phyloP scores from a whole-genome alignment of 2,888 invertebrate species.

The Sinodicranocentrus sp. region DNA sequence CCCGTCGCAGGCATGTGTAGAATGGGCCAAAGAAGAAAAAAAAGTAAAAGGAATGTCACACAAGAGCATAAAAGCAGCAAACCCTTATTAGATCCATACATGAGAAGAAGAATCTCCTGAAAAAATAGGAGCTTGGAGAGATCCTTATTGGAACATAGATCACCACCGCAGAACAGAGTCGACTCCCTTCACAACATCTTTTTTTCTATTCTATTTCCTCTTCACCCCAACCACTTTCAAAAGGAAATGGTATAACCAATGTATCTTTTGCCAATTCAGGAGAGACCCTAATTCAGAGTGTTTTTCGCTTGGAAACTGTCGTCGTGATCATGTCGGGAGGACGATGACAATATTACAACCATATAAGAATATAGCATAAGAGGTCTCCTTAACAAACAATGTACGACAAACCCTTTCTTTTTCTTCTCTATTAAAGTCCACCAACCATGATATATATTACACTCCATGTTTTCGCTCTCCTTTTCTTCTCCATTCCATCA shows the following conservation, averaged over 20 bases:
- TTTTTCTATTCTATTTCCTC: not conserved
- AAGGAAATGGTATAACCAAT: not conserved
- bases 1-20: too few species aligned
- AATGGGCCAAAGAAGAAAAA: too few species aligned
- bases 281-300: constrained; percentile 13
- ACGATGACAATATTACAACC: constrained; percentile 5
- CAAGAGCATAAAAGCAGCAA: too few species aligned
- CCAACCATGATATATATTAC: too few species aligned
- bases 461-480: constrained; percentile 10
- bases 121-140: not conserved
- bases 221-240: not conserved
- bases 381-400: not conserved
- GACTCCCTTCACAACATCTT: constrained; percentile 11
- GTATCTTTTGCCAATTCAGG: not conserved
- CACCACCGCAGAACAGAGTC: constrained; percentile 23
- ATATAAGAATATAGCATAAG: too few species aligned
- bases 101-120: too few species aligned
- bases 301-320: constrained; percentile 1
- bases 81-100: too few species aligned
- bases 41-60: too few species aligned
- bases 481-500: constrained; percentile 48
- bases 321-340: constrained; percentile 1
- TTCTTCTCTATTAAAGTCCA: too few species aligned
- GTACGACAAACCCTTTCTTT: constrained; percentile 2
- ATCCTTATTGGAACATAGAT: constrained; percentile 22